Percentiles rank a stretch among this genome's conserved stretches.
Conservation (phyloP, 2,888 invertebrate genomes). For the Agrilus biguttatus region DNA sequence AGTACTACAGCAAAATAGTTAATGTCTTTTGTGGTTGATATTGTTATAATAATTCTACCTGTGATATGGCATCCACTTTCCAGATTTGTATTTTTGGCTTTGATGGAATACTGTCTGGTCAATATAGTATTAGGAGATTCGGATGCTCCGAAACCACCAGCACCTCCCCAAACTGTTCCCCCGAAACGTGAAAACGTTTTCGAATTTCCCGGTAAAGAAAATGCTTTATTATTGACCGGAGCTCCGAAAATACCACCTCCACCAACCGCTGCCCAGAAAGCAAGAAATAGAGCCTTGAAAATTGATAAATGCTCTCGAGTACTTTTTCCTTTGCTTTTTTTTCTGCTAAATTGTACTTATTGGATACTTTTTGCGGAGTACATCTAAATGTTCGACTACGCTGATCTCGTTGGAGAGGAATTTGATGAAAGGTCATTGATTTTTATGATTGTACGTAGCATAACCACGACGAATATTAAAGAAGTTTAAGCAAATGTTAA, state of each 20-base stretch:
- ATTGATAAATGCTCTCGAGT: conserved; percentile 57
- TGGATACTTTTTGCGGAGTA: conserved; percentile 63
- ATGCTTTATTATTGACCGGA: conserved; percentile 28
- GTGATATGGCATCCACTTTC: conserved; percentile 5
- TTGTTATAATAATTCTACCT: not conserved
- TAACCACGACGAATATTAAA: too few species aligned
- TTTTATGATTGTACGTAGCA: too few species aligned
- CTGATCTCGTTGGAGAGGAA: not conserved
- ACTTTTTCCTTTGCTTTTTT: conserved; percentile 55
- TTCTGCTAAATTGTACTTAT: conserved; percentile 52
- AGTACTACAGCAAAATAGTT: not conserved
- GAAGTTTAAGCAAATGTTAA: too few species aligned
- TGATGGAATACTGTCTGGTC: conserved; percentile 86
- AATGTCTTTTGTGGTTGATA: not conserved
- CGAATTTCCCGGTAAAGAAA: conserved; percentile 35
- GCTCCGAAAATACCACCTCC: conserved; percentile 24
- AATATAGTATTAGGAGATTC: conserved; percentile 71
- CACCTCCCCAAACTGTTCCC: conserved; percentile 39
- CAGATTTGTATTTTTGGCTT: conserved; percentile 82
- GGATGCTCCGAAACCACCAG: conserved; percentile 42
- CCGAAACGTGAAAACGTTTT: conserved; percentile 38
- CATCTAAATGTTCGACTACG: conserved; percentile 32
- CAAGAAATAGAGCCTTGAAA: conserved; percentile 49
- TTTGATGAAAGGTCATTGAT: not conserved
- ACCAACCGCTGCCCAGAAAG: conserved; percentile 42